These are phyloP conservation scores for Amphipyra tragopoginis DNA, from an alignment of 2,888 invertebrate species.

Conservation along the genomic window DNA sequence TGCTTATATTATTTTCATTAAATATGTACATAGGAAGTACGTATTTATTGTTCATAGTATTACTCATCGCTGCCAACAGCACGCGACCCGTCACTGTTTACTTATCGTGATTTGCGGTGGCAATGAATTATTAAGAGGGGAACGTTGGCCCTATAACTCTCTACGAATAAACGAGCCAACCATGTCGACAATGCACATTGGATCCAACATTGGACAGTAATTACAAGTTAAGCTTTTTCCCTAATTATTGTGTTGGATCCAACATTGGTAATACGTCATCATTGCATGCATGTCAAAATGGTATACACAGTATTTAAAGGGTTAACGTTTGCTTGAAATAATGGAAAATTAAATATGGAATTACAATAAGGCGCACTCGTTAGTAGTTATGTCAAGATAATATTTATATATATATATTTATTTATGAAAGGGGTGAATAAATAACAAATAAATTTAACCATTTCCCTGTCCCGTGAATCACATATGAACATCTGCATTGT, in stretches of 20 bases:
- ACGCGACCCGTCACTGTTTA: constrained; percentile 73
- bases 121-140: constrained; percentile 70
- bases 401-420: constrained; percentile 5
- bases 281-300: constrained; percentile 32
- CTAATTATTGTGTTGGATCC: constrained; percentile 12
- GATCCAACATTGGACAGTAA: constrained; percentile 22
- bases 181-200: constrained; percentile 15
- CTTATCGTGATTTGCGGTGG: constrained; percentile 73
- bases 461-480: no score
- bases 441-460: no score
- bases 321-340: constrained; percentile 40
- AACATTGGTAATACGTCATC: constrained; percentile 33
- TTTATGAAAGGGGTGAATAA: constrained; percentile 20
- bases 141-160: constrained; percentile 19
- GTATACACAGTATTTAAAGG: constrained; percentile 24
- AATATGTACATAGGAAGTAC: constrained; percentile 19
- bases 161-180: constrained; percentile 17
- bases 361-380: constrained; percentile 24
- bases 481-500: no score
- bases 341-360: constrained; percentile 13
- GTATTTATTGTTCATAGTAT: constrained; percentile 37
- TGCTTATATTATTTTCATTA: neutral
- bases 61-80: constrained; percentile 64
- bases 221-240: neutral
- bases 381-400: constrained; percentile 24